A percentile compares a stretch with the other conserved stretches of the same genome.
These are phyloP conservation scores for Paracanthobrama guichenoti DNA, from an alignment of 2,113 vertebrate species.

Conservation along the genomic window DNA sequence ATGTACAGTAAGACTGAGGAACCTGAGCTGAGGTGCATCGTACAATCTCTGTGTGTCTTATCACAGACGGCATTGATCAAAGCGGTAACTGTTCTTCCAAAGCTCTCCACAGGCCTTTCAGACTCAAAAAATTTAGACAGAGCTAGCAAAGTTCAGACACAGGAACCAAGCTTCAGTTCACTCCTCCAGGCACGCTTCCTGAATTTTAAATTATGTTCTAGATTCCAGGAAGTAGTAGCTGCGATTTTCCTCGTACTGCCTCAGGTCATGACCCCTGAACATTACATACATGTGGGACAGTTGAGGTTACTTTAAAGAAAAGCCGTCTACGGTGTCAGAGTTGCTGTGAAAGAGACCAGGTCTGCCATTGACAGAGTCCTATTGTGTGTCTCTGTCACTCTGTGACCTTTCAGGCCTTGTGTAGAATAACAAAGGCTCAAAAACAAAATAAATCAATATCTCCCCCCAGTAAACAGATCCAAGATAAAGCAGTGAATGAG, in stretches of 20 bases:
- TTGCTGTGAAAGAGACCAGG: background rate
- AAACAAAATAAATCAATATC: conserved; percentile 31
- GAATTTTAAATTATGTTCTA: conserved; percentile 27
- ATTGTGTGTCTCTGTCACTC: conserved; percentile 17
- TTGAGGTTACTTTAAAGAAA: conserved; percentile 21
- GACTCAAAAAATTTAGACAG: conserved; percentile 15
- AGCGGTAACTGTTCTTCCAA: conserved; percentile 66
- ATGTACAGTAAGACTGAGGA: background rate
- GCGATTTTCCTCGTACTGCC: background rate
- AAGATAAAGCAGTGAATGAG: conserved; percentile 8
- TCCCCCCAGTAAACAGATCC: background rate
- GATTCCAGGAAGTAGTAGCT: conserved; percentile 41
- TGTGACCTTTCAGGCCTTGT: conserved; percentile 9
- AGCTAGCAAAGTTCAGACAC: conserved; percentile 7
- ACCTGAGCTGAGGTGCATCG: conserved; percentile 32
- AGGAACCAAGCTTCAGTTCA: conserved; percentile 29
- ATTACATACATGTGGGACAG: conserved; percentile 3
- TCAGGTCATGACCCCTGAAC: conserved; percentile 55
- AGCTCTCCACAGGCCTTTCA: conserved; percentile 43
- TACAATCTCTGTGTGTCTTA: conserved; percentile 52
- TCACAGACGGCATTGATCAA: conserved; percentile 66
- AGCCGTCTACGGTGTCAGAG: background rate
- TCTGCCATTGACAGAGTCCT: conserved; percentile 19
- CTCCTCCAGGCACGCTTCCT: background rate
- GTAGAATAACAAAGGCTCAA: conserved; percentile 1